phyloP scores from a whole-genome alignment of 2,888 invertebrate species.

The Malacosoma neustria region DNA sequence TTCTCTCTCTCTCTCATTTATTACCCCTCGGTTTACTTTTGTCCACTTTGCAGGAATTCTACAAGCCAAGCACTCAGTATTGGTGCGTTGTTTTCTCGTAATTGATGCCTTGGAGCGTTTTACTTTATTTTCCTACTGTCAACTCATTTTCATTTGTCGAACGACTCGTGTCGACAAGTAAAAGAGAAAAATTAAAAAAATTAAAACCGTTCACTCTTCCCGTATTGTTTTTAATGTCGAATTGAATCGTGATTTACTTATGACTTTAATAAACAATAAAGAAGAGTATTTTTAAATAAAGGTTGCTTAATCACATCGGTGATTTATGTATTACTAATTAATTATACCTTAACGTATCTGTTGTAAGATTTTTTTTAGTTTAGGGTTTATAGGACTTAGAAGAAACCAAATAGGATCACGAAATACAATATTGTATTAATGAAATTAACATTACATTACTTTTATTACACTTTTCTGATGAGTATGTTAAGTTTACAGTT shows the following conservation, averaged over 20 bases:
- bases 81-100: slow-evolving; percentile 5
- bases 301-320: too few species aligned
- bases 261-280: too few species aligned
- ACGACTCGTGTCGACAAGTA: background rate
- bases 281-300: too few species aligned
- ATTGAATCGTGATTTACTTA: background rate
- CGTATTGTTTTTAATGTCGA: background rate
- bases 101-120: slow-evolving; percentile 2
- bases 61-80: slow-evolving; percentile 13
- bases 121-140: slow-evolving; percentile 7
- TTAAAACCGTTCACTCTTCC: background rate
- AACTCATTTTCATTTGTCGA: slow-evolving; percentile 2
- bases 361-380: too few species aligned
- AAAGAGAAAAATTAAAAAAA: background rate
- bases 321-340: too few species aligned
- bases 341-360: too few species aligned
- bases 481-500: too few species aligned
- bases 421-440: too few species aligned
- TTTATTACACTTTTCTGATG: too few species aligned
- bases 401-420: too few species aligned
- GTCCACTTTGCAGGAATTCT: slow-evolving; percentile 23
- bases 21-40: slow-evolving; percentile 38
- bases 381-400: too few species aligned
- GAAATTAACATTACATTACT: too few species aligned
- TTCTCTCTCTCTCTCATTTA: slow-evolving; percentile 46